Evolutionary conservation across 37 sponge, comb jelly and placozoan genomes (phyloP), one percentile per base, ranked within the genome.

Genomic region (Corticium candelabrum): DNA sequence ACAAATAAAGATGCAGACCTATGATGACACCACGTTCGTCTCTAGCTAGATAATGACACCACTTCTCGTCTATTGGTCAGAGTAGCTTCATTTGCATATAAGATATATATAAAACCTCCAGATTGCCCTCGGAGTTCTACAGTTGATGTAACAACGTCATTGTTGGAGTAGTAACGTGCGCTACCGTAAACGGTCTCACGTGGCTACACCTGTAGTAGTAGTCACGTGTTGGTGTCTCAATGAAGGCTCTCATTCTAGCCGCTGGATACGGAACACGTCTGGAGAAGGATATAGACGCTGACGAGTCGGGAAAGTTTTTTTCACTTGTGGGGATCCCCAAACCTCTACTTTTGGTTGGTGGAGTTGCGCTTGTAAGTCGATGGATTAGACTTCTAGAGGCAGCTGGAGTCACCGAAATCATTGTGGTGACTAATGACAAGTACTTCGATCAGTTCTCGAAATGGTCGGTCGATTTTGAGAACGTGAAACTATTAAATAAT

Each of bases 241-340:
- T 91, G 92, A 85, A 87, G 37, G 92, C 79, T 39, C 41, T 91
- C 0, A 85, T 91, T 7, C 74, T 91, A n/a, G 92, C 82, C 0
- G 92, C 84, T 2, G 92, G 92, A 38, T 91, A 87, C 71, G 92
- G 92, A 0, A 91, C 92, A n/a, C 78, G 92, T 62, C 73, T 91
- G 43, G 82, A 70, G 0, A 73, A 82, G 34, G 92, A 91, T 41
- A 32, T 91, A 37, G 70, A 56, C 15, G 30, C 38, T 0, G 36
- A 79, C 29, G 56, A 40, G 33, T 39, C 40, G 3, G 81, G 69
- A 3, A 38, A 67, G 38, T 85, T 82, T 37, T 39, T 67, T 11
- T 73, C 82, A 30, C 70, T 91, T 7, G 27, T 71, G 1, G 86
- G 88, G 1, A 39, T 85, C 1, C 76, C 92, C 40, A 91, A 91